Base-by-base conservation (phyloP, 1,140 invertebrate genomes). In the Papilio machaon region DNA sequence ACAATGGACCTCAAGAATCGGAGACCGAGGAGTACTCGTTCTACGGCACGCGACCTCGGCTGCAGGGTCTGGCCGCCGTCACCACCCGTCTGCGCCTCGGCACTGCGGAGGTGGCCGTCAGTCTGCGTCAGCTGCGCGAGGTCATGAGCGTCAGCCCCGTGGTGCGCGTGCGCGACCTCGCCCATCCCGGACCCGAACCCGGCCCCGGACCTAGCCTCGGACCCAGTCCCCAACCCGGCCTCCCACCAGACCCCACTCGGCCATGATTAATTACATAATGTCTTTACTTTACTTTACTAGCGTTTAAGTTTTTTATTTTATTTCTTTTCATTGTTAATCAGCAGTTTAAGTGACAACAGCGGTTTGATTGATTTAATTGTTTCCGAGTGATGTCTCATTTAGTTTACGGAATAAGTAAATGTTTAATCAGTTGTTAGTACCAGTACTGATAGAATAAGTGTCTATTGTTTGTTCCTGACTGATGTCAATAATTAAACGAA, bases 31-130 rank as follows among this genome's bases (percentile, higher is more conserved):
- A 87, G 46, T 90, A 87, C 74, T 91, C 92, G 0, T 90, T 82
- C 19, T 92, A 93, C 73, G 90, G 91, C 19, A 89, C 82, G 3
- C 85, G 82, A 73, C 86, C 88, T 3, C 79, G 85, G 0, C 43
- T 82, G 9, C 82, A 85, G 0, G 49, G 83, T 7, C 83, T 87
- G 10, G 84, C 82, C 2, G 85, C 89, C 46, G 85, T 92, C 0
- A 90, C 85, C 0, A 88, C 87, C 3, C 78, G 87, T 13, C 88
- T 94, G 87, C 82, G 88, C 0, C 87, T 92, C 47, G 89, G 84
- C 19, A 90, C 90, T 35, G 88, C 82, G 8, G 80, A 88, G 60
- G 79, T 91, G 49, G 84, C 86, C 10, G 87, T 91, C 13, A 87
- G 87, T 0, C 64, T 88, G 43, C 85, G 87, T 10, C 89, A 88